A percentile compares a stretch with the other conserved stretches of the same genome.
Conservation (phyloP, 1,140 invertebrate species). For the Drosophila littoralis region DNA sequence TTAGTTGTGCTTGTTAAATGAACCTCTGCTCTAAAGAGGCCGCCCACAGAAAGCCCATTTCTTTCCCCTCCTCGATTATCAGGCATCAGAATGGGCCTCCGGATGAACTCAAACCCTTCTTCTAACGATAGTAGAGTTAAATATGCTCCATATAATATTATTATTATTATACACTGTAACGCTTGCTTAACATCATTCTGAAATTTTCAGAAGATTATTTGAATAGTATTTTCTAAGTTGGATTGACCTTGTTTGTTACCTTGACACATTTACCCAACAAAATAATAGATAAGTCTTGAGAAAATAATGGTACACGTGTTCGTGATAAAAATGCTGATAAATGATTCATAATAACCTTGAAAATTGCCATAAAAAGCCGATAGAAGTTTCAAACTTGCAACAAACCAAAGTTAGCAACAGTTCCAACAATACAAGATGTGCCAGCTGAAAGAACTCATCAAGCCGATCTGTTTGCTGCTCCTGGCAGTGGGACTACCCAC, state of each 20-base stretch:
- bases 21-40: background rate
- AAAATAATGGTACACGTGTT: conserved; percentile 12
- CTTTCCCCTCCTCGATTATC: no score
- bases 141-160: no score
- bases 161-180: no score
- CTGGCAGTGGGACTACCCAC: conserved; percentile 10
- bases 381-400: background rate
- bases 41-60: no score
- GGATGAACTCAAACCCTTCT: no score
- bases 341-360: conserved; percentile 33
- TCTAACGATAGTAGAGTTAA: no score
- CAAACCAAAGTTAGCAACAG: conserved; percentile 9
- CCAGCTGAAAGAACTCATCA: conserved; percentile 1
- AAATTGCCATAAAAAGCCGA: conserved; percentile 48
- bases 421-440: conserved; percentile 30
- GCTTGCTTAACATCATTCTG: no score
- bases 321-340: conserved; percentile 55
- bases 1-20: background rate
- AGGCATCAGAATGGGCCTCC: no score
- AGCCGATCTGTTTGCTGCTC: conserved; percentile 35
- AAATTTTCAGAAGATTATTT: no score
- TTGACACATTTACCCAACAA: conserved; percentile 44
- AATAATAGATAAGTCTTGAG: conserved; percentile 40
- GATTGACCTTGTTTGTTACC: conserved; percentile 24
- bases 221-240: background rate